Evolutionary conservation across 2,888 invertebrate species (phyloP).

Genomic region (Apamea anceps): DNA sequence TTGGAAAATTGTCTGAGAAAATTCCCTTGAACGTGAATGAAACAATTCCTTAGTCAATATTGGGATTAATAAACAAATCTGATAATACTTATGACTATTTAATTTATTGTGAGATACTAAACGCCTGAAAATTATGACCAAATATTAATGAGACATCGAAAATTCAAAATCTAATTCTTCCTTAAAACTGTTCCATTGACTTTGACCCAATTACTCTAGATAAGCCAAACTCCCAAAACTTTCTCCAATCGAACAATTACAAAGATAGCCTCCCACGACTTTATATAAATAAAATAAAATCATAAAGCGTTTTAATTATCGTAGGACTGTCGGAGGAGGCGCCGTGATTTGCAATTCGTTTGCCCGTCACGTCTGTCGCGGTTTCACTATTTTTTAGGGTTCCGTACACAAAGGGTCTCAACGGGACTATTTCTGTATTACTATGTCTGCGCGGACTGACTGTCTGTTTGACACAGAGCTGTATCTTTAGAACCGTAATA

Average conservation of each 20-base stretch:
- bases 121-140: background rate
- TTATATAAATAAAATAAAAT: constrained; percentile 52
- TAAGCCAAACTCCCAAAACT: constrained; percentile 33
- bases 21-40: background rate
- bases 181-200: background rate
- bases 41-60: background rate
- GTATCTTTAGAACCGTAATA: background rate
- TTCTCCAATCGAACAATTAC: constrained; percentile 45
- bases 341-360: constrained; percentile 73
- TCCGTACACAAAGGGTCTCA: background rate
- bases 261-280: constrained; percentile 43
- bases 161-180: background rate
- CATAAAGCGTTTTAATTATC: constrained; percentile 61
- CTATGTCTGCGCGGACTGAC: background rate
- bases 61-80: background rate
- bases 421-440: background rate
- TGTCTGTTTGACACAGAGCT: background rate
- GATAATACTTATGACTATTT: background rate
- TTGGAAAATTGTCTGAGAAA: background rate
- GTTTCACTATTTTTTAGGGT: constrained; percentile 68
- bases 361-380: constrained; percentile 76
- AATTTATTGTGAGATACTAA: background rate
- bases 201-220: constrained; percentile 1
- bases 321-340: constrained; percentile 14
- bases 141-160: background rate